Conservation (phyloP, 2,888 invertebrate species). For the Arctia plantaginis region DNA sequence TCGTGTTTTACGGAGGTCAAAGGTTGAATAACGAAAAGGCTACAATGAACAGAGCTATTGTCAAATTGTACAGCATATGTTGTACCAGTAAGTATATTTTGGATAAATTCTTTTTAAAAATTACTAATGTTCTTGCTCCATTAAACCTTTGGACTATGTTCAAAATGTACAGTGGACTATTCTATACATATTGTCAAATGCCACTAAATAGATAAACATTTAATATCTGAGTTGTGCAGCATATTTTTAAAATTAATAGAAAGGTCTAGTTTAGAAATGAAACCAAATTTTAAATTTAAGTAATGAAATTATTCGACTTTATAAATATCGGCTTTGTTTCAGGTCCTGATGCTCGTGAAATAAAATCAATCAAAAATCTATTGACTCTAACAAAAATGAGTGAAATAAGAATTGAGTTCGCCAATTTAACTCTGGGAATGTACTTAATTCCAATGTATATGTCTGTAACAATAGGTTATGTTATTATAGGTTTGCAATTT, state of each 20-base stretch:
- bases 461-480: not conserved
- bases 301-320: too few relatives aligned
- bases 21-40: not conserved
- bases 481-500: not conserved
- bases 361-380: not conserved
- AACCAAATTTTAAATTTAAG: too few relatives aligned
- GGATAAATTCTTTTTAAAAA: too few relatives aligned
- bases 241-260: too few relatives aligned
- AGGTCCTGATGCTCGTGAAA: not conserved
- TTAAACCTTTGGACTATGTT: too few relatives aligned
- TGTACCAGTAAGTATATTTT: slow-evolving; percentile 8
- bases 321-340: too few relatives aligned
- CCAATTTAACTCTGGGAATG: not conserved
- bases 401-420: not conserved
- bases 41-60: not conserved
- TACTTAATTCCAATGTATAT: not conserved
- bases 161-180: too few relatives aligned
- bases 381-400: not conserved
- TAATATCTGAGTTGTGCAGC: too few relatives aligned
- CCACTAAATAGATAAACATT: too few relatives aligned
- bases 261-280: too few relatives aligned
- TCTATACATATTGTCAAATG: too few relatives aligned
- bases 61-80: not conserved
- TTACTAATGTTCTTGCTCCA: too few relatives aligned
- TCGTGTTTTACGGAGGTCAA: slow-evolving; percentile 9